A percentile compares a stretch with the other conserved stretches of the same genome.
These are phyloP conservation scores for Megaceryle alcyon DNA, from an alignment of 2,797 vertebrate species.

Conservation along the genomic window DNA sequence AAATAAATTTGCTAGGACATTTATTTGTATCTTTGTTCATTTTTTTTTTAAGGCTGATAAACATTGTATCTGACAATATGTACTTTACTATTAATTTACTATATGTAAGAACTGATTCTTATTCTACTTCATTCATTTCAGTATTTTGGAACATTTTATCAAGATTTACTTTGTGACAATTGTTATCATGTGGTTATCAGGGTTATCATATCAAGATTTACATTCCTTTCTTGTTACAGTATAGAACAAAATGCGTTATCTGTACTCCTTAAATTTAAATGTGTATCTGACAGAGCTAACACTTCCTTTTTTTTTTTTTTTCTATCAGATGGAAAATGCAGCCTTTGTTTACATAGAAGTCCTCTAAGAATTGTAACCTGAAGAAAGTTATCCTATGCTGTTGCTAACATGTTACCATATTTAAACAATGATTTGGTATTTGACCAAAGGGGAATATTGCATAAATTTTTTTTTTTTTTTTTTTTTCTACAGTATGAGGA, in stretches of 20 bases:
- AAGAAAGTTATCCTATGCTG: neutral
- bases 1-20: neutral
- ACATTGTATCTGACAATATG: neutral
- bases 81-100: neutral
- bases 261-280: neutral
- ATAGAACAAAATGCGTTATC: neutral
- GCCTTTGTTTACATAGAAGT: neutral
- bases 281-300: accelerated
- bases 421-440: neutral
- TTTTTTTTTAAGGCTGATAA: neutral
- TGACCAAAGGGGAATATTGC: neutral
- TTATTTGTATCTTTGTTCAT: neutral
- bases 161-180: neutral
- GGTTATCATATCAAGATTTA: neutral
- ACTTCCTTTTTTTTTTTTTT: neutral
- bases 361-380: neutral
- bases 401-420: neutral
- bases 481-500: neutral
- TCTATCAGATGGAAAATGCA: neutral
- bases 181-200: neutral
- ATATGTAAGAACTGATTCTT: neutral
- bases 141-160: neutral
- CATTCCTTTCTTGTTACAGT: neutral
- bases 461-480: neutral
- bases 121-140: neutral